Percentiles rank a stretch among this genome's conserved stretches.
phyloP scores from a whole-genome alignment of 2,797 vertebrate species.

The Pangasius macronema region DNA sequence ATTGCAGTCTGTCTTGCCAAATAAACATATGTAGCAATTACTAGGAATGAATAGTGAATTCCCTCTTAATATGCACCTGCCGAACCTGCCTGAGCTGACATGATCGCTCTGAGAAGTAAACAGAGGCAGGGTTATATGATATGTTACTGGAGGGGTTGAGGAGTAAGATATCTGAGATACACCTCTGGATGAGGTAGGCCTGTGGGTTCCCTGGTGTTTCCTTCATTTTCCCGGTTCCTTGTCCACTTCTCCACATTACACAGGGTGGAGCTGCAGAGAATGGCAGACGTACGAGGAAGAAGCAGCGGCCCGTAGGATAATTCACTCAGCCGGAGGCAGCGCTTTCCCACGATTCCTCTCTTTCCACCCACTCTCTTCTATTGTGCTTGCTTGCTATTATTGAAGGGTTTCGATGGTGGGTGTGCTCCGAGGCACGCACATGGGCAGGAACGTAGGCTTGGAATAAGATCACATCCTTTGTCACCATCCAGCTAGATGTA shows the following conservation, averaged over 20 bases:
- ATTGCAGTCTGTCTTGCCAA: not conserved
- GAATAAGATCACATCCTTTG: constrained; percentile 25
- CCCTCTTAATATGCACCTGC: not conserved
- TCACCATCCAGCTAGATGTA: not conserved
- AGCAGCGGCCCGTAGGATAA: constrained; percentile 81
- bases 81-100: not conserved
- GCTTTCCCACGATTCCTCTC: constrained; percentile 80
- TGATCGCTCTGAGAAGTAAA: not conserved
- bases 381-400: constrained; percentile 43
- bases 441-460: constrained; percentile 16
- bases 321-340: constrained; percentile 77
- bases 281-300: constrained; percentile 79
- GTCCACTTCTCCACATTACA: constrained; percentile 66
- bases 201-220: not conserved
- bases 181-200: constrained; percentile 1
- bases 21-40: not conserved
- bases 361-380: constrained; percentile 77
- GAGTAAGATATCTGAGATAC: constrained; percentile 9
- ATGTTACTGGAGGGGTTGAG: not conserved
- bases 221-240: not conserved
- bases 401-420: constrained; percentile 39
- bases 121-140: not conserved
- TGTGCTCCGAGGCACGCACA: constrained; percentile 28
- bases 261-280: constrained; percentile 79
- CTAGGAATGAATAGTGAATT: not conserved